Conservation (phyloP, 35 echinoderm and acorn worm genomes). For the Diadema setosum region DNA sequence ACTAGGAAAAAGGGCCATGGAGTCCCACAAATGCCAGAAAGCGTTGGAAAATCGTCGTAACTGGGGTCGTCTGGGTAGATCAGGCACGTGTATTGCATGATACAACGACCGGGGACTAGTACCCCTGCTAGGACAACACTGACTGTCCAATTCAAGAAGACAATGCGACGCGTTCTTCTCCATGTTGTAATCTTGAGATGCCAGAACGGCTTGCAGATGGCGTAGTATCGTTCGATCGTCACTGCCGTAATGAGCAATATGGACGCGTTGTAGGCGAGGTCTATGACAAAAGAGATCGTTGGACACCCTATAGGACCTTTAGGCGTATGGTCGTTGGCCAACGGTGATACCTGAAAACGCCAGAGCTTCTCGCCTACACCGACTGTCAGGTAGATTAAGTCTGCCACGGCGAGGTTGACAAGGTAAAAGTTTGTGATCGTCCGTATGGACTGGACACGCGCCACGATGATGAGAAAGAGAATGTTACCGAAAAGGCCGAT, state of each 20-base stretch:
- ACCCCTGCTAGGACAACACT: background rate
- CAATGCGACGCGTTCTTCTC: background rate
- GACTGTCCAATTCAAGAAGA: background rate
- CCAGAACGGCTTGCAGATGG: constrained; percentile 47
- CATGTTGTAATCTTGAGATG: background rate
- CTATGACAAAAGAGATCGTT: background rate
- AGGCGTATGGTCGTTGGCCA: background rate
- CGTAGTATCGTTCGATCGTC: constrained; percentile 28
- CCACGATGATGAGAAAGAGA: constrained; percentile 43
- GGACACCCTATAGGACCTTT: constrained; percentile 24
- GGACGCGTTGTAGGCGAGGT: background rate
- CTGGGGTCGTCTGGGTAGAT: background rate
- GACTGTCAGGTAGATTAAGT: constrained; percentile 12
- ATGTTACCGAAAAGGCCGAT: constrained; percentile 30
- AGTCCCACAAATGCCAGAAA: background rate
- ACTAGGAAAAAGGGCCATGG: background rate
- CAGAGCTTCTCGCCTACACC: constrained; percentile 44
- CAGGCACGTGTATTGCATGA: background rate
- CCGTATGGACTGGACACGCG: constrained; percentile 22
- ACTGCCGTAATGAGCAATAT: constrained; percentile 37
- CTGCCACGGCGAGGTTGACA: constrained; percentile 38
- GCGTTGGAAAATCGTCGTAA: background rate
- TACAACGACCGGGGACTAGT: background rate
- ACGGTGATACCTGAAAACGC: background rate
- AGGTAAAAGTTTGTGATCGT: constrained; percentile 55